Conservation (phyloP, 2,113 vertebrate species). For the Artemisiospiza belli region DNA sequence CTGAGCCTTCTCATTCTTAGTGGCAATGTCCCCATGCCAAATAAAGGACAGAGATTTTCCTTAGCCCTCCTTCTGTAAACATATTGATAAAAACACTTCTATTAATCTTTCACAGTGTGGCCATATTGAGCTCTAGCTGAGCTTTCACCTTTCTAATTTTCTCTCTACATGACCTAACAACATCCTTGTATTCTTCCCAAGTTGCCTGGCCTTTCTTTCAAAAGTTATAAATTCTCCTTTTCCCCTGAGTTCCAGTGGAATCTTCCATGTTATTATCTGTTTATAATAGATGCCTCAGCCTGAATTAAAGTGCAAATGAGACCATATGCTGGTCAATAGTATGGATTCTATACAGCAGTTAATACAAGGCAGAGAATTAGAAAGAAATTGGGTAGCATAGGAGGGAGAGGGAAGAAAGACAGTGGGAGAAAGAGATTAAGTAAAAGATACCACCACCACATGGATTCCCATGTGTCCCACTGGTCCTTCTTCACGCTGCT, state of each 20-base stretch:
- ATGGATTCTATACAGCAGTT: background rate
- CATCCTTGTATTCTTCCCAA: background rate
- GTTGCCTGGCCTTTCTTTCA: background rate
- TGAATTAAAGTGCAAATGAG: background rate
- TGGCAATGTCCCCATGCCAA: background rate
- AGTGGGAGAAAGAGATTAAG: background rate
- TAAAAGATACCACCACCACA: fast-evolving
- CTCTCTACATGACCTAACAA: background rate
- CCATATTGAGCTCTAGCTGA: background rate
- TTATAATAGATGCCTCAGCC: background rate
- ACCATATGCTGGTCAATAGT: background rate
- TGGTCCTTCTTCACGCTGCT: background rate
- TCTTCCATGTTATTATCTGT: background rate
- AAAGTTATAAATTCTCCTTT: background rate
- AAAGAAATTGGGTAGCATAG: background rate
- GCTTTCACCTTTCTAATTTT: background rate
- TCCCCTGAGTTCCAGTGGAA: background rate
- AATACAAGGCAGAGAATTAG: background rate
- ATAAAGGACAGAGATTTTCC: background rate
- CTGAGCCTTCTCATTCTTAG: background rate
- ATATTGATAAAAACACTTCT: background rate
- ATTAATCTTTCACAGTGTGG: background rate
- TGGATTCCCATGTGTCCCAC: background rate
- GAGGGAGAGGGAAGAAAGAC: background rate
- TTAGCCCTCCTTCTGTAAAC: background rate